Evolutionary conservation across 2,797 vertebrate species (phyloP).

Genomic region (Lagocephalus sceleratus): DNA sequence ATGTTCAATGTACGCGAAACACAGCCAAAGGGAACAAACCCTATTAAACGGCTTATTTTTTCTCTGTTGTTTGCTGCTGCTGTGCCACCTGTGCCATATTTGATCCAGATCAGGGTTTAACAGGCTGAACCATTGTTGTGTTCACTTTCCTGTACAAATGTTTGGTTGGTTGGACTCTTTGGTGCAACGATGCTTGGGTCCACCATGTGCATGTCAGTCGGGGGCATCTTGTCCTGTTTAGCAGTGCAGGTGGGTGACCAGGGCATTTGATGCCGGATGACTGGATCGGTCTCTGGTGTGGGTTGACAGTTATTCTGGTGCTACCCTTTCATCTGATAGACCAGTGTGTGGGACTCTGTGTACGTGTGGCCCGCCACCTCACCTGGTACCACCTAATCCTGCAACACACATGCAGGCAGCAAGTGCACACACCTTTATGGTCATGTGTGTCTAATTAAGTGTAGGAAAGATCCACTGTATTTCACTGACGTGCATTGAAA

Average conservation of each 20-base stretch:
- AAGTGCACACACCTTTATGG: conserved; percentile 47
- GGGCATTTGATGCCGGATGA: conserved; percentile 59
- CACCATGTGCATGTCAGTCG: conserved; percentile 14
- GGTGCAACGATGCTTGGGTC: conserved; percentile 63
- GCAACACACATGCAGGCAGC: conserved; percentile 51
- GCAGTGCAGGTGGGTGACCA: conserved; percentile 68
- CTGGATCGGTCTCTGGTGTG: conserved; percentile 68
- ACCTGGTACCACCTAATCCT: conserved; percentile 72
- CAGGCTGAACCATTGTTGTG: conserved; percentile 28
- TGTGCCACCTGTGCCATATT: conserved; percentile 63
- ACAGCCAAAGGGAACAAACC: conserved; percentile 19
- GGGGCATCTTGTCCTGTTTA: conserved; percentile 44
- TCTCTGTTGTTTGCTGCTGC: conserved; percentile 29
- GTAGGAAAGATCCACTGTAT: conserved; percentile 22
- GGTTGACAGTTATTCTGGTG: conserved; percentile 72
- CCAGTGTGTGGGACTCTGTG: conserved; percentile 22
- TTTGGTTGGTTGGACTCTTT: conserved; percentile 57
- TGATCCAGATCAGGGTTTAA: conserved; percentile 44
- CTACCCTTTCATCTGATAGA: conserved; percentile 55
- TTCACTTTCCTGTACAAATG: conserved; percentile 43
- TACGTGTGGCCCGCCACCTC: conserved; percentile 55
- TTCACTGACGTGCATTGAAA: conserved; percentile 51
- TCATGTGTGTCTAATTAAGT: conserved; percentile 38
- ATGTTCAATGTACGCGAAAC: conserved; percentile 19
- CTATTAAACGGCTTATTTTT: conserved; percentile 25